Percentiles rank a stretch among this genome's conserved stretches.
Conservation (phyloP, 2,113 vertebrate species). For the Zosterops japonicus region DNA sequence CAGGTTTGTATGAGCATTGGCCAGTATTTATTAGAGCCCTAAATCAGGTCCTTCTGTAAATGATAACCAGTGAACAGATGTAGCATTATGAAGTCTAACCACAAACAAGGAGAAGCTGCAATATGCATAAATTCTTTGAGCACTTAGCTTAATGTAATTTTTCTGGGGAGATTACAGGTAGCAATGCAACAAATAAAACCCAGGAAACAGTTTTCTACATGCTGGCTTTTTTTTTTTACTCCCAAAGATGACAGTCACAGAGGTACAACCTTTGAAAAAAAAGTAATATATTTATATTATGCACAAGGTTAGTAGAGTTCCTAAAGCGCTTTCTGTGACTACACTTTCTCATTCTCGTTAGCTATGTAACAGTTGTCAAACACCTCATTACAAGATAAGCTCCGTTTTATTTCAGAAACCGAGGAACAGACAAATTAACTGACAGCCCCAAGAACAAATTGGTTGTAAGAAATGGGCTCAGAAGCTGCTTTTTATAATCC, state of each 20-base stretch:
- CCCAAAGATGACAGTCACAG: background rate
- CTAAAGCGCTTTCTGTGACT: background rate
- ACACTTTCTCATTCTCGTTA: background rate
- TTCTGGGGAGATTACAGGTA: background rate
- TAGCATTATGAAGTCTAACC: background rate
- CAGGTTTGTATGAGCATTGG: background rate
- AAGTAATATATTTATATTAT: background rate
- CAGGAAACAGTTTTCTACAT: background rate
- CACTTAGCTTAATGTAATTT: background rate
- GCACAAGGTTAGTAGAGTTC: background rate
- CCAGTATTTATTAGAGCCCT: background rate
- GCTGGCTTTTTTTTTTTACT: background rate
- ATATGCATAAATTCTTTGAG: background rate
- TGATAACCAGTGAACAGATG: background rate
- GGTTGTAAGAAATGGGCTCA: background rate
- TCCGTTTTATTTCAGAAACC: slow-evolving; percentile 25
- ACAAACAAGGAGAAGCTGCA: background rate
- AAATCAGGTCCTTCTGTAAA: background rate
- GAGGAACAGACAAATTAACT: slow-evolving; percentile 1
- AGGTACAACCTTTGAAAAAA: background rate
- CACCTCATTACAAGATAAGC: background rate
- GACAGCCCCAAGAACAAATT: slow-evolving; percentile 16
- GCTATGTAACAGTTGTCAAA: background rate
- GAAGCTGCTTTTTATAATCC: slow-evolving; percentile 25
- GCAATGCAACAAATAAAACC: background rate